Conservation (phyloP, 37 sponge, comb jelly and placozoan species). For the Diacarnus erythraeanus region DNA sequence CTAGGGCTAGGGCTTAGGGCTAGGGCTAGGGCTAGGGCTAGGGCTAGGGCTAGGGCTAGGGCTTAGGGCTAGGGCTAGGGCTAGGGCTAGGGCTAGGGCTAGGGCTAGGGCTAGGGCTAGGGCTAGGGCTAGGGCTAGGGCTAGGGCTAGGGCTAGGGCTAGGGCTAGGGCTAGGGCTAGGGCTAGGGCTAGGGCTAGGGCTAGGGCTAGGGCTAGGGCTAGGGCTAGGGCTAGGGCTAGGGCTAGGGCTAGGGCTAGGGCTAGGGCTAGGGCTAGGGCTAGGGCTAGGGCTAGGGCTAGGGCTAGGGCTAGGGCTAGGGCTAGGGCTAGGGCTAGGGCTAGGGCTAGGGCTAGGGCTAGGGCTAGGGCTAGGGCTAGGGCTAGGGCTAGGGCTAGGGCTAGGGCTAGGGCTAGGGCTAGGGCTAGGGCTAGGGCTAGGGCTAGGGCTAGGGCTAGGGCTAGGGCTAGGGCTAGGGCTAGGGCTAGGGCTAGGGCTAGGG, state of each 20-base stretch:
- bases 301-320: conserved; percentile 1
- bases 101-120: conserved; percentile 1
- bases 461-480: conserved; percentile 1
- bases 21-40: conserved; percentile 1
- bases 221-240: conserved; percentile 1
- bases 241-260: conserved; percentile 1
- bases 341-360: conserved; percentile 1
- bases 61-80: conserved; percentile 1
- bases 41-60: conserved; percentile 1
- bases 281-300: conserved; percentile 1
- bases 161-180: conserved; percentile 1
- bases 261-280: conserved; percentile 1
- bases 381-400: conserved; percentile 1
- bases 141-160: conserved; percentile 1
- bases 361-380: conserved; percentile 1
- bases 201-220: conserved; percentile 1
- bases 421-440: conserved; percentile 1
- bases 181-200: conserved; percentile 1
- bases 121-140: conserved; percentile 1
- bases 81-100: conserved; percentile 1
- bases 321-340: conserved; percentile 1
- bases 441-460: conserved; percentile 1
- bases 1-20: conserved; percentile 1
- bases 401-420: conserved; percentile 1
- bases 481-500: conserved; percentile 1